Evolutionary conservation across 2,888 invertebrate genomes (phyloP), one percentile per base, ranked within the genome.

Genomic region (Creontiades dilutus): DNA sequence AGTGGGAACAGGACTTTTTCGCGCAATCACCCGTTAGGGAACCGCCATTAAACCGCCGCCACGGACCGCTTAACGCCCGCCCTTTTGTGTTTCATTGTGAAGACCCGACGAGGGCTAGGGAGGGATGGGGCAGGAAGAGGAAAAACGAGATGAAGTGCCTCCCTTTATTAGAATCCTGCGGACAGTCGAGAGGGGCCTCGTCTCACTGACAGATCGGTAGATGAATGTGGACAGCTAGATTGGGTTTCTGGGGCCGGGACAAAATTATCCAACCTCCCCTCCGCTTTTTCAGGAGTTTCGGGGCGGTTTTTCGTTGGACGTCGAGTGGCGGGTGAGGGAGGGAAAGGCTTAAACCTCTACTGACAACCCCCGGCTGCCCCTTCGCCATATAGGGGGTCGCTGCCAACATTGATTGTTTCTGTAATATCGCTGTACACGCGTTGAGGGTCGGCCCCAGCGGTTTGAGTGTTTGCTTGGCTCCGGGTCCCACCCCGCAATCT

Each of bases 141-240:
- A 78, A 78, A 47, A 37, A 78, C 78, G 78, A 78, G 78, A 68
- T 68, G 68, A 68, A 68, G 68, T 68, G 68, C 68, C 78, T 78
- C 47, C 78, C 78, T 78, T 78, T 78, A 78, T 78, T 78, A 78
- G 47, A 78, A 47, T 78, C 28, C 78, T 37, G 78, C 47, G 78
- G 68, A 68, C 68, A 68, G 68, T 68, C 68, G 68, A 68, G 68
- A 68, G 68, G 23, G 68, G 23, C 23, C 68, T 68, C 68, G 68
- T 68, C 68, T 68, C 78, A 47, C 78, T 78, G 78, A 78, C 78
- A 78, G 78, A 78, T 78, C 78, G 78, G 46, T 47, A 47, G 78
- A 78, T 78, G 47, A 78, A 78, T 78, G 37, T 47, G 78, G 78
- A 78, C 78, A 78, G 78, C 78, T 78, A 78, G 78, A 78, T 78